Percentiles rank a stretch among this genome's conserved stretches.
Conservation (phyloP, 2,888 invertebrate species). For the Epirrita christyi region DNA sequence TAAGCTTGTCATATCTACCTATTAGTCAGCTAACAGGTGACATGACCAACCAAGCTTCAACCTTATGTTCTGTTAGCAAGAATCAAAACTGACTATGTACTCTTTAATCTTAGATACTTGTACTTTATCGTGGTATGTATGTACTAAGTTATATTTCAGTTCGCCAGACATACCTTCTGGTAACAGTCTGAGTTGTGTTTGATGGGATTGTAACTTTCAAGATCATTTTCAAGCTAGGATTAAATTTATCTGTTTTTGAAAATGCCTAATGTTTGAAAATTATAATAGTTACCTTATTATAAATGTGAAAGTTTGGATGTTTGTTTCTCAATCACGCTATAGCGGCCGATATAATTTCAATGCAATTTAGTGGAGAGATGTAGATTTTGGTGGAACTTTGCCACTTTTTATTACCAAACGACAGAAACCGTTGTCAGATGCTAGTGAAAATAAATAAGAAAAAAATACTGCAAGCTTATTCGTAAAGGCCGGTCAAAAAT, state of each 20-base stretch:
- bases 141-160: background rate
- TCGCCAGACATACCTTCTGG: conserved; percentile 3
- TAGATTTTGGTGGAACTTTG: too few relatives aligned
- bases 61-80: conserved; percentile 4
- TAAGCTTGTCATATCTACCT: conserved; percentile 13
- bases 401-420: too few relatives aligned
- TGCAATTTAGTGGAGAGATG: too few relatives aligned
- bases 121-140: background rate
- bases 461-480: too few relatives aligned
- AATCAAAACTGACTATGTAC: conserved; percentile 5
- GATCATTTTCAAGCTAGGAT: background rate
- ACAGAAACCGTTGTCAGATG: too few relatives aligned
- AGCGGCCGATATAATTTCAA: too few relatives aligned
- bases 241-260: background rate
- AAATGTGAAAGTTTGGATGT: too few relatives aligned
- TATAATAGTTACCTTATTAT: too few relatives aligned
- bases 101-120: background rate
- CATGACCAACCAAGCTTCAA: conserved; percentile 9
- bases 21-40: conserved; percentile 3
- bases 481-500: too few relatives aligned
- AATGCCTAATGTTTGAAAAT: too few relatives aligned
- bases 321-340: too few relatives aligned
- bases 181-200: conserved; percentile 13
- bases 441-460: too few relatives aligned
- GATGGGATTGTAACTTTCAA: conserved; percentile 7